Conservation (phyloP, 2,888 invertebrate genomes). For the Dryomyza anilis region DNA sequence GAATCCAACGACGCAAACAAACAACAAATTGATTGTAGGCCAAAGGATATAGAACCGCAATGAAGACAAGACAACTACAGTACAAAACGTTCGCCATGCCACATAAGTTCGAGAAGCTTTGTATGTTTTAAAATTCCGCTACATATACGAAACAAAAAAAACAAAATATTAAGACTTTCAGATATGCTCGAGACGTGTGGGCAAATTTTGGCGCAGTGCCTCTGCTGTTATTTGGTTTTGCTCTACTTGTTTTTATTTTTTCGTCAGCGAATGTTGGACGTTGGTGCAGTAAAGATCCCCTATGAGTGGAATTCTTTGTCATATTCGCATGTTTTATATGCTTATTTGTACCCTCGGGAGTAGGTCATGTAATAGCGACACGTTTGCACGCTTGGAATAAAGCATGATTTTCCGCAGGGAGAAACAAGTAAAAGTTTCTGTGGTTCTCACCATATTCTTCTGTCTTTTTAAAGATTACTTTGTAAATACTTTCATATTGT, state of each 20-base stretch:
- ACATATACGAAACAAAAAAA: not conserved
- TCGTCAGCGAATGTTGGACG: not conserved
- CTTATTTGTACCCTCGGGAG: not conserved
- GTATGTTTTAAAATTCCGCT: too few relatives aligned
- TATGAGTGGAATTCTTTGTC: not conserved
- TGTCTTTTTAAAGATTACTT: too few relatives aligned
- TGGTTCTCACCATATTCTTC: too few relatives aligned
- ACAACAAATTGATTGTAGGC: slow-evolving; percentile 13
- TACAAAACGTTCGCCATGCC: not conserved
- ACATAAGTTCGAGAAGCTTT: too few relatives aligned
- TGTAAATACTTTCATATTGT: too few relatives aligned
- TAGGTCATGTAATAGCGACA: not conserved
- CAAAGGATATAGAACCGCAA: slow-evolving; percentile 1
- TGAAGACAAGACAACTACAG: slow-evolving; percentile 7
- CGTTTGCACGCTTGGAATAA: not conserved
- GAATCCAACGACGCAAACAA: not conserved
- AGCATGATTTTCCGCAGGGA: too few relatives aligned
- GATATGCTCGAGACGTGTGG: not conserved
- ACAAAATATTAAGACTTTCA: not conserved
- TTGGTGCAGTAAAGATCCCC: too few relatives aligned
- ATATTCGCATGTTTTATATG: slow-evolving; percentile 1
- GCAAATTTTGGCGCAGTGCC: not conserved
- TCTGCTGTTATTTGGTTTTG: not conserved
- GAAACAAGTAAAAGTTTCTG: too few relatives aligned
- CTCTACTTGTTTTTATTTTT: not conserved